These are phyloP conservation scores for Sphenodon punctatus DNA, from an alignment of 2,797 vertebrate species.

Conservation along the genomic window DNA sequence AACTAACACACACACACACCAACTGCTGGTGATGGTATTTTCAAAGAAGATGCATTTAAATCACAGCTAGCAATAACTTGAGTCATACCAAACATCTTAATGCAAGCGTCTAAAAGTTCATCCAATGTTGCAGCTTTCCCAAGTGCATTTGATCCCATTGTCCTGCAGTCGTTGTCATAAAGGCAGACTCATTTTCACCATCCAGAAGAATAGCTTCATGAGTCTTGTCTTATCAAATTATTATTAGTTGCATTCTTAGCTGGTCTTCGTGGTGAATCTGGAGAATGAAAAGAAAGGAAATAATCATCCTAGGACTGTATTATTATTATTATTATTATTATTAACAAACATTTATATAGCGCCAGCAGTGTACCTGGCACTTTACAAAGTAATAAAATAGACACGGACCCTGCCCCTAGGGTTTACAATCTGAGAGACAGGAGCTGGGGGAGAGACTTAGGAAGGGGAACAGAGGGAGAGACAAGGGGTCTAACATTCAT, in stretches of 20 bases:
- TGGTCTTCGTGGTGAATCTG: conserved; percentile 60
- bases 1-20: background rate
- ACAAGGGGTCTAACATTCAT: background rate
- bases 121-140: conserved; percentile 91
- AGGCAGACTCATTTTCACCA: conserved; percentile 69
- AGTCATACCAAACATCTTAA: conserved; percentile 87
- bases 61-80: background rate
- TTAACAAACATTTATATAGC: no score
- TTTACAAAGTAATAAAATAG: no score
- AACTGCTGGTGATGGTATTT: background rate
- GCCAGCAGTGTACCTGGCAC: no score
- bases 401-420: no score
- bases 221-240: conserved; percentile 37
- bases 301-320: no score
- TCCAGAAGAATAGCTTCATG: conserved; percentile 28
- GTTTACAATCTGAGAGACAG: no score
- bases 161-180: conserved; percentile 76
- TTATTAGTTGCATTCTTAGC: conserved; percentile 45
- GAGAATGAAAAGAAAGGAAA: conserved; percentile 50
- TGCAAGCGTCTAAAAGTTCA: conserved; percentile 87
- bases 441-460: no score
- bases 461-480: no score
- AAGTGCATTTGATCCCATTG: conserved; percentile 89
- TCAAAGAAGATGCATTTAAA: conserved; percentile 5
- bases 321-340: no score